phyloP scores from a whole-genome alignment of 2,888 invertebrate species.

The Limnephilus rhombicus region DNA sequence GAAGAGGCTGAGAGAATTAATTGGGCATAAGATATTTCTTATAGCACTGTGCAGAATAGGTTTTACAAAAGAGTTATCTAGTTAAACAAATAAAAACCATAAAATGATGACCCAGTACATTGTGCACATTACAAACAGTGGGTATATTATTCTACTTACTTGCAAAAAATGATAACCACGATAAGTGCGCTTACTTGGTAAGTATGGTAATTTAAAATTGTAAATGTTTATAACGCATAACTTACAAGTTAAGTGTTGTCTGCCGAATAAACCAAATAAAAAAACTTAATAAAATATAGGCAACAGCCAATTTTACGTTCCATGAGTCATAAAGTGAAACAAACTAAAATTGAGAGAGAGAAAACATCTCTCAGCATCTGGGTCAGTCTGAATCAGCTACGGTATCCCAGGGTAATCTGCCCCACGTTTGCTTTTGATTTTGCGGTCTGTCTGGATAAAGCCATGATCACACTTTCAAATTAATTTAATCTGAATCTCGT shows the following conservation, averaged over 20 bases:
- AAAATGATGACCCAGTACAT: not conserved
- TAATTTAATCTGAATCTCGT: not conserved
- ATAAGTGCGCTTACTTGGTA: too few relatives aligned
- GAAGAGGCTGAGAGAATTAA: not conserved
- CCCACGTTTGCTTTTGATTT: not conserved
- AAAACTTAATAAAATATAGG: not conserved
- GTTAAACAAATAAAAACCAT: not conserved
- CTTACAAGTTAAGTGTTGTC: not conserved
- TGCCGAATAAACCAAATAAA: not conserved
- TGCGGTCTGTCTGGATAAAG: not conserved
- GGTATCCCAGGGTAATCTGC: not conserved
- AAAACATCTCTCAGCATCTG: not conserved
- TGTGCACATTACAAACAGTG: not conserved
- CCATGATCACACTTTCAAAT: not conserved
- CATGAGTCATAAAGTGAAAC: not conserved
- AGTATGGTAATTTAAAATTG: not conserved
- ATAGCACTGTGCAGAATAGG: not conserved
- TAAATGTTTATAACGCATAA: not conserved
- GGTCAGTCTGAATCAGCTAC: not conserved
- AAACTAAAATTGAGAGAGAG: not conserved
- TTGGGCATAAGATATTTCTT: conserved; percentile 2
- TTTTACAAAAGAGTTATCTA: not conserved
- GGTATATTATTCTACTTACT: too few relatives aligned
- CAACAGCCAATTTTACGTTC: not conserved
- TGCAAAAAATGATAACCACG: too few relatives aligned